Base-by-base conservation (phyloP, 92 coral and sea anemone species). In the Phenganax subtilis region DNA sequence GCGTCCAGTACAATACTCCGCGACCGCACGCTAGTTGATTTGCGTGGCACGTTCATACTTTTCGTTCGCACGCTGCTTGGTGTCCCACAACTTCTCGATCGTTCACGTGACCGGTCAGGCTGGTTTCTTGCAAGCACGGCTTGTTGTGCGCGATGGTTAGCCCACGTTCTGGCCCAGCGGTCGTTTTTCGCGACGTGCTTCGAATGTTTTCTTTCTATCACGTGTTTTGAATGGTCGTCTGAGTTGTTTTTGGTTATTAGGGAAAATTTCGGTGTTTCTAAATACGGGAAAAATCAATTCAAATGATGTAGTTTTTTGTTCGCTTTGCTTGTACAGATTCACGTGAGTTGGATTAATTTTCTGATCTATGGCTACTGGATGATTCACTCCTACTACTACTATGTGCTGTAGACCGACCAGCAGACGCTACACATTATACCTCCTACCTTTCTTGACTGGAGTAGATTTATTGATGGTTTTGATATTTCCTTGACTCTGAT, bases 81-180 rank as follows among this genome's bases (percentile, higher is more conserved):
- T 16, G 81, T 77, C 8, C 81, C 70, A 56, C 80, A 84, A 64
- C 72, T 69, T 55, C 30, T 85, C 65, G 84, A 54, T n/a, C 60
- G 53, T 20, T 80, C 80, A 14, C 60, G 64, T 17, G 66, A 65
- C 66, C 29, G 1, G 55, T 64, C 57, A 66, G 61, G 16, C 7
- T 84, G 85, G 54, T 81, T 81, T 55, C 78, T 47, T 67, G 82
- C 83, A 15, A 90, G 89, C 60, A 83, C 79, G 29, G 93, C 85
- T 71, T 90, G 90, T 9, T 86, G 90, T 8, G 97, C 90, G 60
- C 97, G 97, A 6, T 78, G 83, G 15, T 71, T 84, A 0, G 99
- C 99, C 99, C 99, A 96, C 16, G 86, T 81, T 55, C 79, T 86
- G n/a, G 99, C 99, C 91, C 96, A 96, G 31, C 74, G 73, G 56